Evolutionary conservation across 2,888 invertebrate species (phyloP).

Genomic region (Camponotus fellah): DNA sequence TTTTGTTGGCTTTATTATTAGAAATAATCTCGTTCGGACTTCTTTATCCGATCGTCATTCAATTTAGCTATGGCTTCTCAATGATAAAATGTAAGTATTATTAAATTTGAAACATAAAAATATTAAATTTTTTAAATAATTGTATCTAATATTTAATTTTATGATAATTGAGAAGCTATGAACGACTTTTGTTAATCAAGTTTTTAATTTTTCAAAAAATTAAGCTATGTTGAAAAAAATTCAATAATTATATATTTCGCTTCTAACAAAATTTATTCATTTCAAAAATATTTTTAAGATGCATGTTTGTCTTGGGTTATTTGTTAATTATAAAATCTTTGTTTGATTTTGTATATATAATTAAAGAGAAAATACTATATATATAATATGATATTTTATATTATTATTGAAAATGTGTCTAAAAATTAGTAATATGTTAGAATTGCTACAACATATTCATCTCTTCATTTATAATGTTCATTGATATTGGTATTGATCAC

Average conservation of each 20-base stretch:
- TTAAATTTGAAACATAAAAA: too few species aligned
- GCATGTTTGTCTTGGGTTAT: not conserved
- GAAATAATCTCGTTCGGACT: constrained; percentile 22
- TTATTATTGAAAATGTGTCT: not conserved
- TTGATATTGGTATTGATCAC: constrained; percentile 8
- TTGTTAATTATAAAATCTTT: not conserved
- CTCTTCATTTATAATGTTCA: not conserved
- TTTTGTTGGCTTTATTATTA: constrained; percentile 41
- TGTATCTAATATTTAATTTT: not conserved
- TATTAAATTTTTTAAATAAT: not conserved
- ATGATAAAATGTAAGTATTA: not conserved
- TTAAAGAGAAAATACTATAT: not conserved
- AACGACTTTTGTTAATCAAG: not conserved
- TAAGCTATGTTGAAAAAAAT: not conserved
- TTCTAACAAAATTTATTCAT: not conserved
- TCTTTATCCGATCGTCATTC: not conserved
- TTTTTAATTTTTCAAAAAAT: not conserved
- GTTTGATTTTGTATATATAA: not conserved
- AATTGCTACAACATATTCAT: not conserved
- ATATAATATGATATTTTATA: not conserved
- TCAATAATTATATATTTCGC: not conserved
- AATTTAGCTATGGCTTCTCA: not conserved
- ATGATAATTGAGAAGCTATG: not conserved
- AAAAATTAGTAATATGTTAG: not conserved
- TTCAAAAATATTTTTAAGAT: not conserved